Evolutionary conservation across 1,140 invertebrate genomes (phyloP), one percentile per base, ranked within the genome.

Genomic region (Ladona fulva): DNA sequence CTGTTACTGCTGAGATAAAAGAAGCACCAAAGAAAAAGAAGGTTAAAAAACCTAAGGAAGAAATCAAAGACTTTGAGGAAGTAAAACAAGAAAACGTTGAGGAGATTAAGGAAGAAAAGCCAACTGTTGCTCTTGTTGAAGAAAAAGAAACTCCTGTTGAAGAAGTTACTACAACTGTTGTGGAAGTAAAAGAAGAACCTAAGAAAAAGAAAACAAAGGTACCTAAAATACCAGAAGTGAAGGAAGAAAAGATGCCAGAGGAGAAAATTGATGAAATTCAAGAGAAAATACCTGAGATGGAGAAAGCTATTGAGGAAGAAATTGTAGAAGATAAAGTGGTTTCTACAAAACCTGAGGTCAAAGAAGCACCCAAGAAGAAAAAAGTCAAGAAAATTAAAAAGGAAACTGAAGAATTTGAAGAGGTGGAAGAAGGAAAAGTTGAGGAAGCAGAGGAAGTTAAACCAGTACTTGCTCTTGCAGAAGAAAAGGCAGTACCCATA

Each of bases 311-410:
- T 42, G 44, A 78, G 37, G 81, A 83, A 19, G 84, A 84, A 79
- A 80, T 83, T 66, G 77, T 81, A 19, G 85, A 84, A 79, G 83
- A 84, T 77, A 82, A 87, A 76, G 78, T 84, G 42, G 81, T 82
- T 24, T 78, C 82, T 10, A 6, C 52, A 6, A 22, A 66, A 22
- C 16, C n/a, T 16, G 52, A 66, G 12, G 52, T 66, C 16, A 66
- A 66, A 22, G 52, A 66, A 22, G 52, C 52, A 19, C 52, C 52
- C 52, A 66, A 66, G 12, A 66, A 66, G 52, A 66, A 66, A 12
- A 66, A 66, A 12, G 14, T 5, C 1, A 16, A 16, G 14, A 66
- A 66, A 22, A 22, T 66, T 16, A 16, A 16, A 12, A 80, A 80
- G 83, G 42, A 11, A 0, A 75, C 44, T 10, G 25, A 75, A n/a